Evolutionary conservation across 2,888 invertebrate genomes (phyloP), one percentile per base, ranked within the genome.

Genomic region (Marronus borbonicus): DNA sequence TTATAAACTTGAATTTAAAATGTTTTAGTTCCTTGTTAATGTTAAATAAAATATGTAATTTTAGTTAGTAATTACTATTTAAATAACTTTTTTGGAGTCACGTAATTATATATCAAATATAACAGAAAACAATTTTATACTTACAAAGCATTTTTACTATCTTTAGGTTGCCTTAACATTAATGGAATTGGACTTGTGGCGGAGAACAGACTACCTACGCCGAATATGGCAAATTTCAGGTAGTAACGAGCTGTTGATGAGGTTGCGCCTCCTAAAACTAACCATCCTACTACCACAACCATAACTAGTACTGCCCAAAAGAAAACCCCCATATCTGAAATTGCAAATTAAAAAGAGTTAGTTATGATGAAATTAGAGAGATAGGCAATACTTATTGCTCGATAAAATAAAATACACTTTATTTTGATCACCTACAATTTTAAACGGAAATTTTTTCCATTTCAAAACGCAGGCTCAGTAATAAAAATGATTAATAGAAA

Each of bases 61-160:
- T 36, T 36, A 36, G 31, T 36, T 36, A 36, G 1, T 36, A 36
- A 36, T 36, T 36, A 36, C 31, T 36, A 36, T 36, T 36, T 36
- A 36, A 36, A 36, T 36, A 36, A 36, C 31, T 5, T 36, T 36
- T 36, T 36, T 36, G 31, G 5, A 44, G 12, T 44, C 44, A 44
- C 44, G 44, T 44, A 8, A 2, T 44, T 44, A 12, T 44, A 7
- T 2, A 44, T 44, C 12, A 44, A 10, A 12, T 8, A 12, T 49
- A 68, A 28, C 28, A 44, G 4, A 74, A 31, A 49, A 68, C 58
- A 50, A 60, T 76, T 12, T 69, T 10, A 76, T 87, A 92, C 94
- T 94, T 90, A 96, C 96, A 95, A 87, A 17, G 94, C 95, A 89
- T 96, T 96, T 85, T 90, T 92, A 82, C 94, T 94, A 86, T 94